phyloP scores from a whole-genome alignment of 2,113 vertebrate species.

The Petrocephalus zakoni region DNA sequence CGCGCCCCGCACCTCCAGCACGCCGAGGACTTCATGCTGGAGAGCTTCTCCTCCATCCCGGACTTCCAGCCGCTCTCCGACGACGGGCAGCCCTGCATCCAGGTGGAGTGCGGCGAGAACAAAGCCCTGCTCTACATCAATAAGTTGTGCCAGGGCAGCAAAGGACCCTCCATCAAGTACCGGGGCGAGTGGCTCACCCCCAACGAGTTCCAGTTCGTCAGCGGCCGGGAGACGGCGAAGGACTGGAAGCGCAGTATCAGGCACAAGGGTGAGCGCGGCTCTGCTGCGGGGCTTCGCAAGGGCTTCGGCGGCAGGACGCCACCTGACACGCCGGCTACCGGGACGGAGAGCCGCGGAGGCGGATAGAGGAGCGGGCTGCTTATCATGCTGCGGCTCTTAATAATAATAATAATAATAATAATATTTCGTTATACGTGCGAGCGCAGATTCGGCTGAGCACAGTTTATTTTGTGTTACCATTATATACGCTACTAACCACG shows the following conservation, averaged over 20 bases:
- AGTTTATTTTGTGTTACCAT: not conserved
- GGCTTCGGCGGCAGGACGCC: no score
- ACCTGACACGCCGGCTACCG: no score
- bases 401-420: no score
- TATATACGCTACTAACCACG: not conserved
- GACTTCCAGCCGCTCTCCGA: slow-evolving; percentile 95
- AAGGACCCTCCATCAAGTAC: slow-evolving; percentile 95
- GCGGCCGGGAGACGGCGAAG: slow-evolving; percentile 95
- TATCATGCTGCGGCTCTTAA: no score
- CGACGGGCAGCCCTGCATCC: slow-evolving; percentile 92
- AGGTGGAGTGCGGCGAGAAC: slow-evolving; percentile 97
- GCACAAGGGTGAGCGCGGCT: slow-evolving; percentile 80
- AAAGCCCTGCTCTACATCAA: slow-evolving; percentile 92
- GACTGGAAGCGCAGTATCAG: slow-evolving; percentile 97
- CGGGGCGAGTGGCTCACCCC: slow-evolving; percentile 95
- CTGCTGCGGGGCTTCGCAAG: no score
- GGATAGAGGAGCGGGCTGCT: no score
- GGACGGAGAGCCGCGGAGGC: no score
- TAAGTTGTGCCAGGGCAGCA: slow-evolving; percentile 95
- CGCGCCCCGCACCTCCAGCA: slow-evolving; percentile 65
- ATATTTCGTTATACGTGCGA: no score
- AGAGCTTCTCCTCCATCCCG: slow-evolving; percentile 82
- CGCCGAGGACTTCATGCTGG: slow-evolving; percentile 81
- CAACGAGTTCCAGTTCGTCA: slow-evolving; percentile 98
- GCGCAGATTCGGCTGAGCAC: not conserved